A percentile compares a stretch with the other conserved stretches of the same genome.
These are phyloP conservation scores for Amphimallon solstitiale DNA, from an alignment of 2,888 invertebrate genomes.

Conservation along the genomic window DNA sequence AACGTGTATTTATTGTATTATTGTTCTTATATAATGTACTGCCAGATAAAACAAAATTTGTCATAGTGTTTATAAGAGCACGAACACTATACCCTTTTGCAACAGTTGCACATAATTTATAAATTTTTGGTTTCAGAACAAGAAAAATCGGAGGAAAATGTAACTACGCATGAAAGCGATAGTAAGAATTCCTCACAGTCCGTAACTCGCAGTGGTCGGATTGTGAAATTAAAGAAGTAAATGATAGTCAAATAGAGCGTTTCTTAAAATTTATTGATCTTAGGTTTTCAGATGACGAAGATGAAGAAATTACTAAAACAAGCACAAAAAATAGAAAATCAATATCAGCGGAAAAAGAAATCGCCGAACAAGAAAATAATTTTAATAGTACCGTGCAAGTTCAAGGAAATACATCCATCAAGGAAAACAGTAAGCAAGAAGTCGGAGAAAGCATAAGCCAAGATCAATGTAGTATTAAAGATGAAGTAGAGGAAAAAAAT, in stretches of 20 bases:
- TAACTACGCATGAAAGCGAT: conserved; percentile 54
- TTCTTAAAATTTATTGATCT: background rate
- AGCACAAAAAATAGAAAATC: conserved; percentile 57
- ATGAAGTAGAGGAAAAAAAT: conserved; percentile 4
- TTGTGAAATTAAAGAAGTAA: conserved; percentile 76
- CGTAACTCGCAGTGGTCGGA: conserved; percentile 74
- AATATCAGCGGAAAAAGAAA: conserved; percentile 45
- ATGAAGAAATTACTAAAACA: conserved; percentile 62
- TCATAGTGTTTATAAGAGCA: too few relatives aligned
- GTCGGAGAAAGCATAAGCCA: conserved; percentile 7
- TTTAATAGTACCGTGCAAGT: background rate
- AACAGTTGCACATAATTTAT: too few relatives aligned
- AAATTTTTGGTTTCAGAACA: background rate
- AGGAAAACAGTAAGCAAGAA: conserved; percentile 14
- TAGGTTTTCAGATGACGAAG: conserved; percentile 66
- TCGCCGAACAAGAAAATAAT: conserved; percentile 31
- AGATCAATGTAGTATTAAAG: background rate
- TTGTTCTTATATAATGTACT: too few relatives aligned
- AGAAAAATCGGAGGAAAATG: conserved; percentile 33
- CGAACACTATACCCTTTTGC: too few relatives aligned
- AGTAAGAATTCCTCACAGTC: conserved; percentile 60
- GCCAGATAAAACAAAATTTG: too few relatives aligned
- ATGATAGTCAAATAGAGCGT: background rate
- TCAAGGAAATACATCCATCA: conserved; percentile 1
- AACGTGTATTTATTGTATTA: too few relatives aligned